phyloP scores from a whole-genome alignment of 2,888 invertebrate species.

The Drosophila aldrichi region DNA sequence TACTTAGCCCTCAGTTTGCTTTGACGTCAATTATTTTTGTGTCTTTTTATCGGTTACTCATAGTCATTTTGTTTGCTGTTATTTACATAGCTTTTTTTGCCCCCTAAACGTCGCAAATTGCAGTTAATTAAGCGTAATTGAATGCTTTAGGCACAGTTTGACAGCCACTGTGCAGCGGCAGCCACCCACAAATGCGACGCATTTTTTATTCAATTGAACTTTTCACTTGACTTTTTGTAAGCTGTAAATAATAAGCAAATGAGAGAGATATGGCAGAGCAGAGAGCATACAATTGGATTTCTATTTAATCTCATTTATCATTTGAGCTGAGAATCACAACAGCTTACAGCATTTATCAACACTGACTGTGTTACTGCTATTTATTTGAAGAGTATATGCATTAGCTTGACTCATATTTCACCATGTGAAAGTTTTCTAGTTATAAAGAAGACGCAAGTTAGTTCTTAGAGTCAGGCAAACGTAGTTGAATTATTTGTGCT shows the following conservation, averaged over 20 bases:
- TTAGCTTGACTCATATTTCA: neutral
- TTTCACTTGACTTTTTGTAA: conserved; percentile 59
- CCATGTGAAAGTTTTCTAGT: neutral
- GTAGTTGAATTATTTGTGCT: rapidly evolving
- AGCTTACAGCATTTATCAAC: neutral
- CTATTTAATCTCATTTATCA: neutral
- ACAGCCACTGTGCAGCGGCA: conserved; percentile 33
- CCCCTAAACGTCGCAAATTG: conserved; percentile 53
- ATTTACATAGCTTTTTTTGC: conserved; percentile 21
- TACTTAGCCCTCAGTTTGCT: conserved; percentile 16
- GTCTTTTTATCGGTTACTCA: conserved; percentile 20
- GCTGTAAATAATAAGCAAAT: neutral
- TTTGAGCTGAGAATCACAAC: neutral
- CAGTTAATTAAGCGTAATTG: conserved; percentile 76
- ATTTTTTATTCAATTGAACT: conserved; percentile 68
- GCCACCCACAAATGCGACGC: conserved; percentile 40
- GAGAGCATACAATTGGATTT: neutral
- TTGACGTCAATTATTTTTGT: conserved; percentile 38
- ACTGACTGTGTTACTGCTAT: neutral
- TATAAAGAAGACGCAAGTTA: neutral
- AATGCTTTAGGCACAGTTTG: conserved; percentile 62
- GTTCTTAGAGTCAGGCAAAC: neutral
- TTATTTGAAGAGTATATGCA: neutral
- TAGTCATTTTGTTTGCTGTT: conserved; percentile 14
- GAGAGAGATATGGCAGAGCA: neutral